phyloP scores from a whole-genome alignment of 1,140 invertebrate genomes.

The Lepidurus packardi region DNA sequence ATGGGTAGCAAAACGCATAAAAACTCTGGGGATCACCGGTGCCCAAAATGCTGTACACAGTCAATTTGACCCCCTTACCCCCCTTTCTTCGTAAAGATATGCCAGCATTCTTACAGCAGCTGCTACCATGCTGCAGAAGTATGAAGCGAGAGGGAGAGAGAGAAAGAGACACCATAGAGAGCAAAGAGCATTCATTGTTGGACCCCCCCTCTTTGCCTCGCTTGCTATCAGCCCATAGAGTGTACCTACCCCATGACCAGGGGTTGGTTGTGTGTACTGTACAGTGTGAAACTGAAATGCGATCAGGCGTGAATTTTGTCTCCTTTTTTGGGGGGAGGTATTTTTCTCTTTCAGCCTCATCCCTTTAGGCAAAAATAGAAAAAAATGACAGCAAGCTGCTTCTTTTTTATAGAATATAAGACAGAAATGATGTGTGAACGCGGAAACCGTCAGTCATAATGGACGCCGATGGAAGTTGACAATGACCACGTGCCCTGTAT shows the following conservation, averaged over 20 bases:
- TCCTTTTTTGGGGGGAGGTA: not conserved
- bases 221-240: not conserved
- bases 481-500: not conserved
- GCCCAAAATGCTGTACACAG: conserved; percentile 4
- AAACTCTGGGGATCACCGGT: not conserved
- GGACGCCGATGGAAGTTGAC: not conserved
- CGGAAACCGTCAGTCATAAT: not conserved
- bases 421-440: not conserved
- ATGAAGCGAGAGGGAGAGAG: not conserved
- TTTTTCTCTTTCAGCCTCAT: not conserved
- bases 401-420: not conserved
- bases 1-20: not conserved
- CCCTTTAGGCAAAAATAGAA: not conserved
- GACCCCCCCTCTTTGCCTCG: not conserved
- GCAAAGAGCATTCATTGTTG: not conserved
- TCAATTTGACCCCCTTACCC: not conserved
- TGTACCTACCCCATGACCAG: not conserved
- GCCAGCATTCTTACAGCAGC: not conserved
- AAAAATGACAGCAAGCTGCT: not conserved
- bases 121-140: not conserved
- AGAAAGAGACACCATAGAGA: not conserved
- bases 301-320: conserved; percentile 14
- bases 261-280: not conserved
- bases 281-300: conserved; percentile 15
- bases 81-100: not conserved